Conservation (phyloP, 2,888 invertebrate genomes). For the Calliphora vomitoria region DNA sequence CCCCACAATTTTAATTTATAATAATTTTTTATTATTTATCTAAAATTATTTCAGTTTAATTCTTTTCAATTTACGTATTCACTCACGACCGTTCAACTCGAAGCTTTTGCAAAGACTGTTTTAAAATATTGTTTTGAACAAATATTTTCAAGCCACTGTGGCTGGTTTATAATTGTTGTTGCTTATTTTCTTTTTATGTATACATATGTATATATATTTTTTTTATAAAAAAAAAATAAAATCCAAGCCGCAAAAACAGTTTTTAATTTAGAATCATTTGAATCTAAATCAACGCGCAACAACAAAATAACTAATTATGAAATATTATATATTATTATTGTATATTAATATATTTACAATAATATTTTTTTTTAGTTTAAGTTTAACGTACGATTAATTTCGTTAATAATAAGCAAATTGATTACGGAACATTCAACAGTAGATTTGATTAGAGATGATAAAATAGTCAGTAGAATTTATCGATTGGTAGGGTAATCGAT, state of each 20-base stretch:
- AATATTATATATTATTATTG: no score
- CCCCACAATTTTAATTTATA: not conserved
- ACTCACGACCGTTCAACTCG: constrained; percentile 54
- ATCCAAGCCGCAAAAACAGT: not conserved
- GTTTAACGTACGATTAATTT: not conserved
- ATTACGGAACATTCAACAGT: not conserved
- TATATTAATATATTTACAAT: no score
- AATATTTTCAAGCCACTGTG: constrained; percentile 27
- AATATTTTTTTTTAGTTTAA: not conserved
- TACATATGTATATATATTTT: not conserved
- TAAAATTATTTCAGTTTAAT: not conserved
- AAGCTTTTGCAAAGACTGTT: constrained; percentile 60
- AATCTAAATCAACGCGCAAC: constrained; percentile 7
- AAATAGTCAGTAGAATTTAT: no score
- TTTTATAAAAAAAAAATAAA: not conserved
- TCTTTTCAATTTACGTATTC: constrained; percentile 21
- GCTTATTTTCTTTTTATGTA: not conserved
- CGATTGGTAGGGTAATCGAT: no score
- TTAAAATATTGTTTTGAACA: constrained; percentile 41
- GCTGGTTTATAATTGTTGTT: constrained; percentile 23
- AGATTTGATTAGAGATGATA: no score
- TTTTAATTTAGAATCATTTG: constrained; percentile 30
- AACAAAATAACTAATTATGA: constrained; percentile 4
- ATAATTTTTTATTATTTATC: not conserved
- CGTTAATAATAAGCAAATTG: not conserved